These are phyloP conservation scores for Zoanthus gigantus DNA, from an alignment of 92 coral and sea anemone genomes.

Conservation along the genomic window DNA sequence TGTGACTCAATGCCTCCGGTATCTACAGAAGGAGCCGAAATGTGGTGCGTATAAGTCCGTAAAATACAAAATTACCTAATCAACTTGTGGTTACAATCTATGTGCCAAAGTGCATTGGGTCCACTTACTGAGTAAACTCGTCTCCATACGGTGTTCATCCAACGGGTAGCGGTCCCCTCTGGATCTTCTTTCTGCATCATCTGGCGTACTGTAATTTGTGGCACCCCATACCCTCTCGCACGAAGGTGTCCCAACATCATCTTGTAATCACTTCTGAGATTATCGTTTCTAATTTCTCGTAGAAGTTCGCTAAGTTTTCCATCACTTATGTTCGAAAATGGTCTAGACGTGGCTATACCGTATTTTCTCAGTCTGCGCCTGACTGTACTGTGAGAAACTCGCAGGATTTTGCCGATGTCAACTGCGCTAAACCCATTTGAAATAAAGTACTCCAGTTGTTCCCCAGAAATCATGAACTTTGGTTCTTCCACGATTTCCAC, in stretches of 20 bases:
- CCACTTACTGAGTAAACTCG: conserved; percentile 57
- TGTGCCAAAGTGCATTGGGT: conserved; percentile 75
- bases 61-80: conserved; percentile 43
- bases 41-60: no score
- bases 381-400: conserved; percentile 56
- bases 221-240: conserved; percentile 39
- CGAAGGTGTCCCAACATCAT: conserved; percentile 64
- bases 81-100: conserved; percentile 69
- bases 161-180: conserved; percentile 57
- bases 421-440: conserved; percentile 56
- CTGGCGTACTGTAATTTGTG: conserved; percentile 46
- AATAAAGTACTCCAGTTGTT: conserved; percentile 56
- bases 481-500: conserved; percentile 63
- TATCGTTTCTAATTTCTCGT: conserved; percentile 38
- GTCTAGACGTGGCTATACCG: conserved; percentile 44
- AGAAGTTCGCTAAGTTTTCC: conserved; percentile 35
- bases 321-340: conserved; percentile 61
- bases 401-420: conserved; percentile 49
- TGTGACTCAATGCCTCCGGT: no score
- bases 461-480: conserved; percentile 56
- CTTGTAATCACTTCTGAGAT: conserved; percentile 57
- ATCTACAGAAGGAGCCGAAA: no score
- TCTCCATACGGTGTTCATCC: conserved; percentile 60
- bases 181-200: conserved; percentile 55
- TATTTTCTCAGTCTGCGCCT: conserved; percentile 48